Conservation (phyloP, 2,797 vertebrate genomes). For the Ceyx erithaca region DNA sequence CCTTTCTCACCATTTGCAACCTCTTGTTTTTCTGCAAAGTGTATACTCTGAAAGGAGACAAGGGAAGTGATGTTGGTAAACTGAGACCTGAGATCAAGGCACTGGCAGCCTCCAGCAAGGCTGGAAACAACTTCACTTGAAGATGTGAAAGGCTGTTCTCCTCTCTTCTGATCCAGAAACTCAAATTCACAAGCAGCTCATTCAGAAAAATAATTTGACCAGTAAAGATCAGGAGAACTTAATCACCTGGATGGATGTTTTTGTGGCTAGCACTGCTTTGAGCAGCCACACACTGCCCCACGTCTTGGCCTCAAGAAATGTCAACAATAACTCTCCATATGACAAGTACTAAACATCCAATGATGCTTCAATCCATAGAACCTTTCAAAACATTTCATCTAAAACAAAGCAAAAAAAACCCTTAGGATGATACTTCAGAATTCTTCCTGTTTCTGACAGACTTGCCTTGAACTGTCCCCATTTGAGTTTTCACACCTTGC, state of each 20-base stretch:
- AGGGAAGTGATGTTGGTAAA: background rate
- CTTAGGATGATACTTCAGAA: background rate
- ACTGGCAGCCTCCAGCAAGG: background rate
- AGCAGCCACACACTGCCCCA: background rate
- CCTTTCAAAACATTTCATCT: background rate
- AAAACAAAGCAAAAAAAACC: background rate
- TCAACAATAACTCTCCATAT: background rate
- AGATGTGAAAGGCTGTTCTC: background rate
- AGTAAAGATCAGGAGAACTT: background rate
- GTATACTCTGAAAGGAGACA: background rate
- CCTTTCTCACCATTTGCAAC: background rate
- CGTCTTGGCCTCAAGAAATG: background rate
- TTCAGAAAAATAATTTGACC: background rate
- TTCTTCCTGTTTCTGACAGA: background rate
- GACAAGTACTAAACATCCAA: background rate
- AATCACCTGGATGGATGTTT: background rate
- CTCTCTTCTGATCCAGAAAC: background rate
- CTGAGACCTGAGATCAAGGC: background rate
- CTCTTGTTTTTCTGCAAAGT: background rate
- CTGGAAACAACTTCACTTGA: background rate
- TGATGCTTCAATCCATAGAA: background rate
- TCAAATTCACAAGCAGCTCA: background rate
- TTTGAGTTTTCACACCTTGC: background rate
- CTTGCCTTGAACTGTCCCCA: background rate
- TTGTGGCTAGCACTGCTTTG: background rate